Percentiles rank a stretch among this genome's conserved stretches.
Evolutionary conservation across 1,140 invertebrate species (phyloP).

Genomic region (Bicyclus anynana): DNA sequence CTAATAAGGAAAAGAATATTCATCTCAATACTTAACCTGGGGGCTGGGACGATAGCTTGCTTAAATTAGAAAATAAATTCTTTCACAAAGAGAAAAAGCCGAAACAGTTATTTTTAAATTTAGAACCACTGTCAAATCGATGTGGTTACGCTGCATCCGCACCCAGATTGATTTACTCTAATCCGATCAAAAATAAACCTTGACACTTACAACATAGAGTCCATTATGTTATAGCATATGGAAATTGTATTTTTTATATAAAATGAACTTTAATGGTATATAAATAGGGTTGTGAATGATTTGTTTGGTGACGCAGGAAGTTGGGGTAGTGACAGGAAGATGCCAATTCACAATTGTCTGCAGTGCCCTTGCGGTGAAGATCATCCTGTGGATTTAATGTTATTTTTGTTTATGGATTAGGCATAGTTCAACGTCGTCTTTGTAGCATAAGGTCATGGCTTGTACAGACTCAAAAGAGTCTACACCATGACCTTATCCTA

Average conservation of each 20-base stretch:
- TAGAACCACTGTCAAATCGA: conserved; percentile 28
- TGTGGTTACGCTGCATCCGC: conserved; percentile 21
- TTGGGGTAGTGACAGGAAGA: conserved; percentile 47
- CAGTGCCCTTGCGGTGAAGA: conserved; percentile 39
- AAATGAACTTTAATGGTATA: background rate
- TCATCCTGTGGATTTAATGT: conserved; percentile 29
- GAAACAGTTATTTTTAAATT: conserved; percentile 18
- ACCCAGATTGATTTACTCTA: conserved; percentile 11
- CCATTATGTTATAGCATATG: background rate
- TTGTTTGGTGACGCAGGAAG: conserved; percentile 29
- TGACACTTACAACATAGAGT: conserved; percentile 12
- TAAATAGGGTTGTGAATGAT: background rate
- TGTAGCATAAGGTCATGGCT: background rate
- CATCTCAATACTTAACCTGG: no score
- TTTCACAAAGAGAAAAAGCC: conserved; percentile 6
- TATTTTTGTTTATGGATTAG: conserved; percentile 19
- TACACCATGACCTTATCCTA: no score
- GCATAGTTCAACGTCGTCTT: background rate
- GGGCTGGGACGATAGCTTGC: no score
- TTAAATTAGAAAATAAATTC: conserved; percentile 8
- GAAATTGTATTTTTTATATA: background rate
- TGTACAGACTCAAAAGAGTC: no score
- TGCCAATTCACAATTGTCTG: conserved; percentile 38
- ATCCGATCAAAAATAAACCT: conserved; percentile 14
- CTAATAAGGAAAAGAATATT: no score